Base-by-base conservation (phyloP, 1,140 invertebrate species). In the Battus philenor region DNA sequence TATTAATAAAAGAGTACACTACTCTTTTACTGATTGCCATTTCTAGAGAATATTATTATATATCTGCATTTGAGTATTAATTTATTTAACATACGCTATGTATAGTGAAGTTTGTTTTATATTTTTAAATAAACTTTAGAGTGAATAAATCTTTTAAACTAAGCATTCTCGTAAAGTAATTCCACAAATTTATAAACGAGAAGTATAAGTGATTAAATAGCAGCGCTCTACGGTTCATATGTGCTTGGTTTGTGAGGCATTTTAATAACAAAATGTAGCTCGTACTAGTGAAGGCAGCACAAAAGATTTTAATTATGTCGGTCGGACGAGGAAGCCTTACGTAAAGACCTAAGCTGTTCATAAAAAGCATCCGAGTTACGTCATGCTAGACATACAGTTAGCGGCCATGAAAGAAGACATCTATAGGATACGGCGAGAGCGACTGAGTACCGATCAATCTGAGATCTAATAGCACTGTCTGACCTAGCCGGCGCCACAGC, bases 391-490 rank as follows among this genome's bases (percentile, higher is more conserved):
- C 51, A 50, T 43, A 47, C 52, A 59, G 54, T 54, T 54, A 41
- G 45, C 39, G 53, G 50, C 39, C 32, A 53, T 59, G 51, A 68
- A 70, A 65, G 67, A 66, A 68, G 74, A 64, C 65, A 54, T 73
- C 54, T 73, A 61, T 65, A 65, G 55, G 63, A 64, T 65, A 59
- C 52, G 54, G 36, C 48, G 51, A 67, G 61, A 45, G 65, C 75
- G 68, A 68, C 71, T 55, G 55, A 63, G 73, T 48, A 59, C 47
- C 77, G 71, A 82, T 82, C 75, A 82, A 79, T 82, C 75, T 70
- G 63, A 63, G 62, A 61, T 69, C 56, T 66, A 80, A 77, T 75
- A 68, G 72, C 62, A 57, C 46, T 59, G 78, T 72, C 75, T 70
- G 71, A 74, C 57, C 74, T 53, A 71, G 62, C 59, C 59, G 78